Evolutionary conservation across 2,797 vertebrate species (phyloP), one percentile per base, ranked within the genome.

Genomic region (Cyprinella venusta): DNA sequence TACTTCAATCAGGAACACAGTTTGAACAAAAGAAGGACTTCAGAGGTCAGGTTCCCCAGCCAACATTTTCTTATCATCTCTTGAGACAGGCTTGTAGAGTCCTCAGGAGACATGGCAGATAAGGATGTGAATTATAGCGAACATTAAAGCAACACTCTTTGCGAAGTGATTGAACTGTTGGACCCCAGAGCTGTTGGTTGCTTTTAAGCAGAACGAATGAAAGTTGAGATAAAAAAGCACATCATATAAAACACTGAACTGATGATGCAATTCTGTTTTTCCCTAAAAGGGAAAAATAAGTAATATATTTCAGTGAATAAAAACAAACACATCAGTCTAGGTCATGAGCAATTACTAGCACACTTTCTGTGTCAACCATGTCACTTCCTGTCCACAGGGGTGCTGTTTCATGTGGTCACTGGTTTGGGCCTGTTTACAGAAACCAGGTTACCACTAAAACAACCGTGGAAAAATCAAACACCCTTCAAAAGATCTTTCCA

Each of bases 11-110:
- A 85, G 68, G 13, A 80, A 56, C 79, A 85, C 59, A 76, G 79
- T 78, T 38, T 81, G 54, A 88, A 87, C 79, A 87, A 88, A 77
- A 63, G 33, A 79, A 82, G 78, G 65, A 84, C 80, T 82, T 75
- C 61, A 63, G 24, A 68, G 70, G 72, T 71, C 64, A 76, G 80
- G 70, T 80, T 83, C 81, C 61, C 52, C 52, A 80, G 50, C 70
- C 78, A 86, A 74, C 80, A 54, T 76, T 79, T 64, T 64, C 81
- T 80, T 78, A 88, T 88, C 71, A 45, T 71, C 61, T 80, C 50
- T 26, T 74, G 12, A 82, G 65, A 79, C 71, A 72, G 61, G 40
- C 52, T 64, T 74, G 63, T 84, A 79, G 54, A 74, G 80, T 85
- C 77, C 50, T 77, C 77, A 36, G 40, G 71, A 59, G 80, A 79